These are phyloP conservation scores for Fulica atra DNA, from an alignment of 2,113 vertebrate genomes.

Conservation along the genomic window DNA sequence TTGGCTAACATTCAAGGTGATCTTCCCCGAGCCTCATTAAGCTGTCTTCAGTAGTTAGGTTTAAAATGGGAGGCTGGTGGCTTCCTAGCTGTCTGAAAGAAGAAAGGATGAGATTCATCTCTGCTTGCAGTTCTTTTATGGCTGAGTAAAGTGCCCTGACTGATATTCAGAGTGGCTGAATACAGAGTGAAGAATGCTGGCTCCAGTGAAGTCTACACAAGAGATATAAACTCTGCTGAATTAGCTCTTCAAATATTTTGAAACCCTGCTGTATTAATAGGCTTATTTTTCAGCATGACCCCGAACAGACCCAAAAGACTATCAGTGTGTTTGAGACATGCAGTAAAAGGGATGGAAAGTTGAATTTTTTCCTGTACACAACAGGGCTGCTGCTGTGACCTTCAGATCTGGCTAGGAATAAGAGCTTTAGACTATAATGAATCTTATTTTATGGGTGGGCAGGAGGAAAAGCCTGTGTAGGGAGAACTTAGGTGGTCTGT, in stretches of 20 bases:
- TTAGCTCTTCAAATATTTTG: neutral
- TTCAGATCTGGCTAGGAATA: neutral
- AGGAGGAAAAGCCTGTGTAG: neutral
- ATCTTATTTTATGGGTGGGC: neutral
- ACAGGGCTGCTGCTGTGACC: neutral
- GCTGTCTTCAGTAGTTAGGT: neutral
- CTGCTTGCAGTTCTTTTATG: slow-evolving; percentile 18
- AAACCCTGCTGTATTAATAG: neutral
- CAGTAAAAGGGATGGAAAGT: neutral
- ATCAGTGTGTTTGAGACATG: neutral
- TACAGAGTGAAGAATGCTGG: slow-evolving; percentile 15
- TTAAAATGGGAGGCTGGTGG: neutral
- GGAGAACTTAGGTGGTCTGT: neutral
- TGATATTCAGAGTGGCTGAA: slow-evolving; percentile 34
- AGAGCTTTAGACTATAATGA: neutral
- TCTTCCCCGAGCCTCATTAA: slow-evolving; percentile 21
- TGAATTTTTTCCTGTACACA: neutral
- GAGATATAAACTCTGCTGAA: slow-evolving; percentile 41
- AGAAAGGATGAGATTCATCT: slow-evolving; percentile 23
- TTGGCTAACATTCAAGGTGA: slow-evolving; percentile 22
- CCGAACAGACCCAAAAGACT: neutral
- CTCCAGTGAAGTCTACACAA: neutral
- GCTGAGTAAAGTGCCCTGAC: slow-evolving; percentile 6
- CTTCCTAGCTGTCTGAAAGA: slow-evolving; percentile 16
- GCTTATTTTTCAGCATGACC: neutral